Percentiles rank a stretch among this genome's conserved stretches.
Conservation (phyloP, 2,888 invertebrate genomes). For the Zonitis immaculata region DNA sequence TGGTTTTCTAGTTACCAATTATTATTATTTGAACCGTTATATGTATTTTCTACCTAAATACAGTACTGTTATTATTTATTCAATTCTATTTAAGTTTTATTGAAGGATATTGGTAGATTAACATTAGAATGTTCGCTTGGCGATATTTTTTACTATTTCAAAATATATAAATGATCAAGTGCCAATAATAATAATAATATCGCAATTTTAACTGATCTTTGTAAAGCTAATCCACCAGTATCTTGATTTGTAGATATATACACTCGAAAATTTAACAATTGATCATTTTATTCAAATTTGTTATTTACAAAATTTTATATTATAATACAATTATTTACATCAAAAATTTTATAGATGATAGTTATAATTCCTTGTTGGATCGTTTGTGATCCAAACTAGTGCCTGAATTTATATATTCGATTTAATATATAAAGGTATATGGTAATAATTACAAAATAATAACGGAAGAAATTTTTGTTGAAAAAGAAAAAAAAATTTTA, state of each 20-base stretch:
- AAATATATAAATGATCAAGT: background rate
- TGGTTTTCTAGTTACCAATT: slow-evolving; percentile 16
- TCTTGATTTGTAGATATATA: too few relatives aligned
- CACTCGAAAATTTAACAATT: too few relatives aligned
- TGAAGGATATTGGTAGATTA: background rate
- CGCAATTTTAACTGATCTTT: background rate
- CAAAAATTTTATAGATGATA: slow-evolving; percentile 8
- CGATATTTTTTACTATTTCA: background rate
- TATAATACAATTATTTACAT: background rate
- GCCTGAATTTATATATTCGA: slow-evolving; percentile 20
- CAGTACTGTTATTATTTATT: slow-evolving; percentile 7
- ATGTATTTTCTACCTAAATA: too few relatives aligned
- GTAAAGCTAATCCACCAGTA: background rate
- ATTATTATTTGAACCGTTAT: too few relatives aligned
- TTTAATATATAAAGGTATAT: slow-evolving; percentile 13
- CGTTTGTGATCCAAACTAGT: slow-evolving; percentile 24
- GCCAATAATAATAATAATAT: slow-evolving; percentile 1
- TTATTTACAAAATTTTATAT: too few relatives aligned
- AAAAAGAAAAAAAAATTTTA: background rate
- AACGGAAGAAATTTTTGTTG: background rate
- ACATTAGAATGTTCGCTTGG: background rate
- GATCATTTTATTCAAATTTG: too few relatives aligned
- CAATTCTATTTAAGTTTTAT: background rate
- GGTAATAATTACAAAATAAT: background rate
- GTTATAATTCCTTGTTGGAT: slow-evolving; percentile 19